Conservation (phyloP, 2,888 invertebrate genomes). For the Psylliodes chrysocephalus region DNA sequence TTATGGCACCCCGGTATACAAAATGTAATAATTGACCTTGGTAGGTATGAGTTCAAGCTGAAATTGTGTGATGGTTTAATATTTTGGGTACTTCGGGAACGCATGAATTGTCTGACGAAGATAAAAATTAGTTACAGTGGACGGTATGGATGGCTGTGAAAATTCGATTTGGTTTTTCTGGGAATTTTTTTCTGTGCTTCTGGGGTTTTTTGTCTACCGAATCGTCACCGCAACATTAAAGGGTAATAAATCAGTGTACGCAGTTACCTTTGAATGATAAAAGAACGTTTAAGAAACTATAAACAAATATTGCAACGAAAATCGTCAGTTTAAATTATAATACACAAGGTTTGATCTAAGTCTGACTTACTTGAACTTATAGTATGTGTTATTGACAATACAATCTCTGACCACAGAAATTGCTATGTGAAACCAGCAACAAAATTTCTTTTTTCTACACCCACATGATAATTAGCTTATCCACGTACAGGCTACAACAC, state of each 20-base stretch:
- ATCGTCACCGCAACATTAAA: slow-evolving; percentile 10
- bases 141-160: slow-evolving; percentile 12
- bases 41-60: slow-evolving; percentile 20
- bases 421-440: too few species aligned
- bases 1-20: slow-evolving; percentile 32
- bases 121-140: slow-evolving; percentile 28
- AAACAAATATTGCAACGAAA: too few species aligned
- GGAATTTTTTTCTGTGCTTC: slow-evolving; percentile 4
- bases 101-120: slow-evolving; percentile 16
- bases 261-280: background rate
- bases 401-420: too few species aligned
- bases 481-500: too few species aligned
- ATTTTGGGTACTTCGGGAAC: slow-evolving; percentile 22
- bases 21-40: slow-evolving; percentile 37
- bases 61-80: slow-evolving; percentile 33
- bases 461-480: too few species aligned
- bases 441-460: too few species aligned
- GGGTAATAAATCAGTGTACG: background rate
- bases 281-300: background rate
- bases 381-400: too few species aligned
- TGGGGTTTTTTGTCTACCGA: background rate
- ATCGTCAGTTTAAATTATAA: too few species aligned
- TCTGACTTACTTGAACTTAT: too few species aligned
- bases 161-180: slow-evolving; percentile 26
- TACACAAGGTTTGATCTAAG: too few species aligned